Evolutionary conservation across 2,888 invertebrate species (phyloP), one percentile per base, ranked within the genome.

Genomic region (Parnassius apollo): DNA sequence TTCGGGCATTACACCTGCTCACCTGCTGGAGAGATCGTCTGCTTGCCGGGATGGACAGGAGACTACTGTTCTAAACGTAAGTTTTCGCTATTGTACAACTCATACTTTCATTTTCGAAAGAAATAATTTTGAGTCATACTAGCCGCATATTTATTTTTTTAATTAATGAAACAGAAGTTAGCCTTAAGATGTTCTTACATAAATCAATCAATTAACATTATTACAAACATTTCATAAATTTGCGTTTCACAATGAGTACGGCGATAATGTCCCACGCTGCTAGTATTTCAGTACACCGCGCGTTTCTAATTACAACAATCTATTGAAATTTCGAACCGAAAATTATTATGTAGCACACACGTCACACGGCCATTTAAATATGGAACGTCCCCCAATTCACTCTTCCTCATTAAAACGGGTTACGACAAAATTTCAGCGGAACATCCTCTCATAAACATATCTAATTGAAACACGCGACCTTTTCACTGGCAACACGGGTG

Each of bases 1-100:
- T 98, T 98, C 83, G 98, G 99, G 2, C 98, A 99, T 89, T 98
- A 96, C 92, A 96, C 95, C 77, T 99, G 98, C 89, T 97, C 97
- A 60, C 94, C 95, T 10, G 94, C 94, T 59, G 98, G 98, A 12
- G 96, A 96, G 80, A 96, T 96, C 71, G 95, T 97, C 59, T 99
- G 98, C 91, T 93, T 95, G 74, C 94, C 95, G 46, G 99, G 99
- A 63, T 99, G 98, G 98, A 95, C 96, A 69, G 98, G 98, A 69
- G 95, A 96, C 81, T 98, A 98, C 89, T 98, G 98, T 92, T 95
- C 96, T 63, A 96, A 95, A 94, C 96, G 98, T 98, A 93, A 96
- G 96, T 95, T 70, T 69, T 53, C 55, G 18, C 2, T 46, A 46
- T 50, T 50, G 35, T 50, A 62, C 65, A 68, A 55, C 65, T 60